Base-by-base conservation (phyloP, 1,140 invertebrate species). In the Panonychus citri region DNA sequence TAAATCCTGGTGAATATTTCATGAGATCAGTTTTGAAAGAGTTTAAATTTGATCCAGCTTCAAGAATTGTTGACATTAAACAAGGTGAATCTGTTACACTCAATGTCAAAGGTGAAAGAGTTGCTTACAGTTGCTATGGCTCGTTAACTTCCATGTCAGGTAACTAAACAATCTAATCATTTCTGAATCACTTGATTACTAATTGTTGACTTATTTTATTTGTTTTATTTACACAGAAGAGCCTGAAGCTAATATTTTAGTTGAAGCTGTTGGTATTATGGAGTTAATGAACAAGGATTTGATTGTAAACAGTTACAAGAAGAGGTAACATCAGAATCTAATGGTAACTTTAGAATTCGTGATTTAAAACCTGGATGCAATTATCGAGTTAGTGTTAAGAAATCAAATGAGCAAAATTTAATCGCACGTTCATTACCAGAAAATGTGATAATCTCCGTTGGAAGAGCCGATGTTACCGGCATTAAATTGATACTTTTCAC, bases 21-120 rank as follows among this genome's bases (percentile, higher is more conserved):
- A 70, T 96, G 43, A 77, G 85, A 59, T 85, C 91, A 1, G 85
- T 95, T 78, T 82, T 96, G 79, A 95, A 95, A 68, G 91, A 98
- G 70, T 97, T 91, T 70, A 77, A 77, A 61, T 97, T 98, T 70
- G 77, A 83, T 50, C 90, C 91, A 1, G 72, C 78, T 3, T 87
- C 85, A 30, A 81, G 83, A 66, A 84, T 87, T 67, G 80, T 94
- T 54, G 73, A 78, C 37, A 78, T 96, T 1, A 71, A 77, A 50
- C 85, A 90, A 71, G 89, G 89, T 5, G 78, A 78, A 42, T 81
- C 81, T 15, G 75, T 82, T 19, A 70, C 73, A 15, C 73, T 91
- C 1, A 72, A 71, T 25, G 73, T 94, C 42, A 77, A 79, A 49
- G 90, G 85, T 1, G 79, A 80, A 46, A 76, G 88, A 61, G 81